A percentile compares a stretch with the other conserved stretches of the same genome.
Conservation (phyloP, 2,888 invertebrate species). For the Sphaerophoria rueppellii region DNA sequence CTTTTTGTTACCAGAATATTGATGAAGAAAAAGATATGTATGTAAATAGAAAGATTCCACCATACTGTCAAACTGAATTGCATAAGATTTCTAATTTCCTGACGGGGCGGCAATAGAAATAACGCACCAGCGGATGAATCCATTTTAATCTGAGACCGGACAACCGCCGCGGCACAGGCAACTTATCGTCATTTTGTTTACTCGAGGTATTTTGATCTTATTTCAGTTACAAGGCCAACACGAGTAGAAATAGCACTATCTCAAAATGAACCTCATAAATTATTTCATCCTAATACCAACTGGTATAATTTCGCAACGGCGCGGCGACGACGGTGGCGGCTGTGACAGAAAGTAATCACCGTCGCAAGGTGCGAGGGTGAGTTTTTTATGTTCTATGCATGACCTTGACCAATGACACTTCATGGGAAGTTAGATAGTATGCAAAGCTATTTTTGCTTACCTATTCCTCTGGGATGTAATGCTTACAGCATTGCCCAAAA, state of each 20-base stretch:
- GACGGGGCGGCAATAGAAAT: no score
- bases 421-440: not conserved
- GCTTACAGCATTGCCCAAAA: conserved; percentile 72
- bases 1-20: no score
- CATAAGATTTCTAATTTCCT: not conserved
- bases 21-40: no score
- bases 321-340: conserved; percentile 4
- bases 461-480: conserved; percentile 69
- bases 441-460: conserved; percentile 67
- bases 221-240: not conserved
- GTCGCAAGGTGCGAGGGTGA: conserved; percentile 29
- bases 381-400: conserved; percentile 5
- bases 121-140: not conserved
- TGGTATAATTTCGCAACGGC: no score
- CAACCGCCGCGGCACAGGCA: not conserved
- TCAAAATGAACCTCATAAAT: not conserved
- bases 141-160: not conserved
- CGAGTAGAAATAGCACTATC: not conserved
- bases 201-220: not conserved
- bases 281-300: not conserved
- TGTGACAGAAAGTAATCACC: conserved; percentile 12
- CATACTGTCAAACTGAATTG: not conserved
- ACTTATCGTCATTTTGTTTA: not conserved
- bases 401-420: conserved; percentile 62
- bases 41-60: no score